Evolutionary conservation across 2,888 invertebrate genomes (phyloP), one percentile per base, ranked within the genome.

Genomic region (Lasius fuliginosus): DNA sequence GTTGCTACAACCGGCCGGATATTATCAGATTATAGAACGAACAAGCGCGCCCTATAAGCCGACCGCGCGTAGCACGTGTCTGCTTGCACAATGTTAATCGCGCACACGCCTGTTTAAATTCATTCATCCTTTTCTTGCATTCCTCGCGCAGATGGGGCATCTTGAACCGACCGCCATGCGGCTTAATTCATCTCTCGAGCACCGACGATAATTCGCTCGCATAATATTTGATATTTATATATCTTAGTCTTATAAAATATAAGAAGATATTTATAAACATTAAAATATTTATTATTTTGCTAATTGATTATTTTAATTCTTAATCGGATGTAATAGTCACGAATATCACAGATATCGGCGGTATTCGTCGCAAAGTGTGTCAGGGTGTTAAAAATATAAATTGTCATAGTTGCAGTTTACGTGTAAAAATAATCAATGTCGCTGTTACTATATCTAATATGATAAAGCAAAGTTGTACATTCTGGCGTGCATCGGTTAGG

Each of bases 1-100:
- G 75, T 68, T 58, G 68, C 77, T 84, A 82, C 58, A n/a, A n/a
- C 62, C 33, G 84, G 82, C 65, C 77, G 86, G 87, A 89, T 87
- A 87, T 88, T 88, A 89, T 90, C 87, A 85, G 87, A 89, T 89
- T 89, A 88, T 85, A 71, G 76, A 82, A 81, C 76, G 82, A 86
- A 84, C 82, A 69, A 36, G 46, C 71, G 23, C 23, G 6, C 64
- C 76, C 46, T 84, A 82, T 75, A 83, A 69, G 33, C 74, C 62
- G 49, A 86, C 67, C 42, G 76, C 68, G 71, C 76, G 83, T 84
- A 84, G 86, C 81, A 64, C 81, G 77, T 42, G 65, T 81, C 71
- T 56, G 65, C 77, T 87, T 85, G 86, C 84, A 79, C 86, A 82
- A 86, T 85, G 79, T 87, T 89, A 89, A 89, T 89, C 89, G 86